A percentile compares a stretch with the other conserved stretches of the same genome.
These are phyloP conservation scores for Galagoides demidoff DNA, from an alignment of 2,797 vertebrate species.

Conservation along the genomic window DNA sequence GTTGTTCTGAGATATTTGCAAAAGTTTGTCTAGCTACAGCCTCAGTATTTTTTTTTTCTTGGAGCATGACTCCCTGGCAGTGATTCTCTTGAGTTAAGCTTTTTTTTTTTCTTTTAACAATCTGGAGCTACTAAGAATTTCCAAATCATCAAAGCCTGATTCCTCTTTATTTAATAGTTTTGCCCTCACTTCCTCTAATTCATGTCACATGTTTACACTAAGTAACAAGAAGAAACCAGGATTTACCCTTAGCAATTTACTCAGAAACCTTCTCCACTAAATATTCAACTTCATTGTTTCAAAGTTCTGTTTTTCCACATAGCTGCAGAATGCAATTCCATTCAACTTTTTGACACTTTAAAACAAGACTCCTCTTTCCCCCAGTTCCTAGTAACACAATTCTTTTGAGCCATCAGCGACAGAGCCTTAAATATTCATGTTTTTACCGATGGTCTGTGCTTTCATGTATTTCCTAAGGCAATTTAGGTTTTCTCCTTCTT, in stretches of 20 bases:
- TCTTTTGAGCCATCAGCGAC: neutral
- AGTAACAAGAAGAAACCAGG: neutral
- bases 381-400: neutral
- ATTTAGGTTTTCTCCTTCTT: neutral
- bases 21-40: neutral
- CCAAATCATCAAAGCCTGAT: neutral
- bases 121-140: neutral
- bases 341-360: neutral
- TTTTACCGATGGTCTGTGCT: neutral
- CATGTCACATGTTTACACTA: neutral
- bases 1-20: neutral
- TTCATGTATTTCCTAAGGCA: neutral
- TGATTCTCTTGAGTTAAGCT: neutral
- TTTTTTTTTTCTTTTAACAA: neutral
- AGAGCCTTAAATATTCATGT: neutral
- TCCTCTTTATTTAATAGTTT: neutral
- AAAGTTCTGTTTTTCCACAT: neutral
- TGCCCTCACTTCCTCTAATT: neutral
- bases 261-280: neutral
- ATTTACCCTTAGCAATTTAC: neutral
- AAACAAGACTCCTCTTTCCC: neutral
- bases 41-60: neutral
- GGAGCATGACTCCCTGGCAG: neutral
- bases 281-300: too few species aligned
- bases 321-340: neutral